Base-by-base conservation (phyloP, 2,888 invertebrate genomes). In the Salticus scenicus region DNA sequence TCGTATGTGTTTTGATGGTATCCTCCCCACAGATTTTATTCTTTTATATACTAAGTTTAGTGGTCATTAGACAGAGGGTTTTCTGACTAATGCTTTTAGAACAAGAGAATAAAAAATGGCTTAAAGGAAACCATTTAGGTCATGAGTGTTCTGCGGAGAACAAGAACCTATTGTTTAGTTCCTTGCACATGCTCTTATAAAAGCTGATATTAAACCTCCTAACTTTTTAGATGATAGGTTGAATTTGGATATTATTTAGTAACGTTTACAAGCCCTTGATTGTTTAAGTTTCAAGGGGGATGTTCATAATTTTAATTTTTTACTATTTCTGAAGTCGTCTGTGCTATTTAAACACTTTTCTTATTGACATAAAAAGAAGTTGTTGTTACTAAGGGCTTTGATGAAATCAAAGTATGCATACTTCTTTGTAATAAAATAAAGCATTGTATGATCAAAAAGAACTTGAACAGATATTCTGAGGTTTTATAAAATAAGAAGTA, bases 151-250 rank as follows among this genome's bases (percentile, higher is more conserved):
- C n/a, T 33, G 51, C 17, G 33, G 30, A 27, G 63, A 67, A 81
- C 74, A 81, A 74, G 74, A 14, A 51, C 69, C 81, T 31, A 81
- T 81, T 81, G 81, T 81, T 80, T 51, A 24, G n/a, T 4, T 63
- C 20, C 20, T 33, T 63, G 28, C 73, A 37, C 63, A 24, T 63
- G 73, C 63, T 57, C 24, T 24, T 57, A 12, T 24, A 17, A 57
- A 37, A n/a, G 57, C 57, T 24, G 57, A 47, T 47, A 47, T 37
- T 37, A 17, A 47, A 17, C 7, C 1, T 47, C n/a, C 42, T 47
- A 47, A 47, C 17, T 5, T 5, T 14, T 47, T 17, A 14, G 42
- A 47, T 47, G 42, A 47, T 47, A 47, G 57, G 57, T 57, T 24
- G 57, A 24, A 24, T 47, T 14, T 47, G 42, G 17, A 17, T 7